These are phyloP conservation scores for Pantelozetes paolii DNA, from an alignment of 2,888 invertebrate species.

Conservation along the genomic window DNA sequence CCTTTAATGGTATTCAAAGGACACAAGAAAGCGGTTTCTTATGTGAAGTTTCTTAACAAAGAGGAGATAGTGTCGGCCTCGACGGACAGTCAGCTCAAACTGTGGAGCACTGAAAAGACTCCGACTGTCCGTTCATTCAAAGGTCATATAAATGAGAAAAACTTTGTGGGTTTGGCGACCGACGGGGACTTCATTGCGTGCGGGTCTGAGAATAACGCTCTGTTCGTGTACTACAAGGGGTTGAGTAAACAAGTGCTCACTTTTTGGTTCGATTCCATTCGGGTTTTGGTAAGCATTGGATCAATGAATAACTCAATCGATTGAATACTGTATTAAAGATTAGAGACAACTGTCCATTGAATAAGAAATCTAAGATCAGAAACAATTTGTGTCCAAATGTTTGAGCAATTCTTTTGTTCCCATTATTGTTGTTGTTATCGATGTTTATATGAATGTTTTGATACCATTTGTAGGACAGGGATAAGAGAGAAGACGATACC, in stretches of 20 bases:
- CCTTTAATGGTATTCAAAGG: constrained; percentile 78
- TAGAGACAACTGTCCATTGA: background rate
- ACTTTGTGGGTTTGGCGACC: constrained; percentile 88
- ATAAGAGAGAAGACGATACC: constrained; percentile 60
- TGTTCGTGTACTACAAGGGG: constrained; percentile 86
- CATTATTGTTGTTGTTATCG: background rate
- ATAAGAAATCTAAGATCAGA: background rate
- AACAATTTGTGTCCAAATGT: background rate
- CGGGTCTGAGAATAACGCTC: constrained; percentile 88
- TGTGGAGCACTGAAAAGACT: constrained; percentile 73
- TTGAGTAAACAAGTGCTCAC: constrained; percentile 77
- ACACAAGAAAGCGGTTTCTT: constrained; percentile 88
- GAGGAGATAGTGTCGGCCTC: constrained; percentile 87
- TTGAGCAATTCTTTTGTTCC: background rate
- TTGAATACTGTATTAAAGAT: background rate
- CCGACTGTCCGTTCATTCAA: constrained; percentile 77
- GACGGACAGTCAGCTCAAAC: constrained; percentile 81
- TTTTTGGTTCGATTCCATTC: constrained; percentile 77
- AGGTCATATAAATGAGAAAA: constrained; percentile 90
- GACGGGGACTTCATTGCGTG: constrained; percentile 88
- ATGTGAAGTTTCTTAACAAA: constrained; percentile 81
- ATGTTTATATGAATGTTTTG: background rate
- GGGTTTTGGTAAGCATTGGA: constrained; percentile 58
- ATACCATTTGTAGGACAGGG: constrained; percentile 31
- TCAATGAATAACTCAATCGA: background rate